A percentile compares a stretch with the other conserved stretches of the same genome.
phyloP scores from a whole-genome alignment of 2,113 vertebrate species.

The Xenus cinereus region DNA sequence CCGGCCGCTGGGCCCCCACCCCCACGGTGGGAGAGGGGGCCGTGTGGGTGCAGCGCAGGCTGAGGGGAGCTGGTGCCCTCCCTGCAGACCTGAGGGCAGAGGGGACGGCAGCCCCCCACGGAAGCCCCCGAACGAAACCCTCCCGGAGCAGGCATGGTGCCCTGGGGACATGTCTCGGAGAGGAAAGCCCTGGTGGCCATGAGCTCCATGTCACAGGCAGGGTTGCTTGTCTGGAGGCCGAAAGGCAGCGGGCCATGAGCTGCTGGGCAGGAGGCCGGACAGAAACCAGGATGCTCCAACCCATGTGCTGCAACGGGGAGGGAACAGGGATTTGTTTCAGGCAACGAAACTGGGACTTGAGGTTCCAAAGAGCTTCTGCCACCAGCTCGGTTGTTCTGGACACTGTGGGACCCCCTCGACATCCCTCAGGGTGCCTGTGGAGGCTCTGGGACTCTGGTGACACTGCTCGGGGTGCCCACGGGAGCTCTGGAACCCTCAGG shows the following conservation, averaged over 20 bases:
- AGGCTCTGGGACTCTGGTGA: background rate
- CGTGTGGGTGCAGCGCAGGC: background rate
- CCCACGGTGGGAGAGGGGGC: background rate
- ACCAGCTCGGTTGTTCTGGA: too few relatives aligned
- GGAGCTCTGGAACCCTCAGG: background rate
- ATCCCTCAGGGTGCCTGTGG: fast-evolving
- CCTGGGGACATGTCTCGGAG: background rate
- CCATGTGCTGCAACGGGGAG: background rate
- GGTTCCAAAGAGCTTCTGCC: background rate
- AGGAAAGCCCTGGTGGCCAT: fast-evolving
- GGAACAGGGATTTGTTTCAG: background rate
- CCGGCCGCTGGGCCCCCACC: background rate
- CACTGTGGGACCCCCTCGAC: fast-evolving
- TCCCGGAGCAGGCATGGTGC: too few relatives aligned
- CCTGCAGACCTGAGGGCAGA: background rate
- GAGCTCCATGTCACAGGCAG: too few relatives aligned
- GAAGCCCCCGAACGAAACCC: too few relatives aligned
- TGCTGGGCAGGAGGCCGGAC: background rate
- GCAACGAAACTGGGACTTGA: too few relatives aligned
- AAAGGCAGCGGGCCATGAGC: fast-evolving
- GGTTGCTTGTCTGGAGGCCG: background rate
- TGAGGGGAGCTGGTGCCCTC: background rate
- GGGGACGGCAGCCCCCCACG: background rate
- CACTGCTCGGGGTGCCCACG: fast-evolving
- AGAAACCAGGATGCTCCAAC: background rate